These are phyloP conservation scores for Rhea pennata DNA, from an alignment of 2,113 vertebrate genomes.

Conservation along the genomic window DNA sequence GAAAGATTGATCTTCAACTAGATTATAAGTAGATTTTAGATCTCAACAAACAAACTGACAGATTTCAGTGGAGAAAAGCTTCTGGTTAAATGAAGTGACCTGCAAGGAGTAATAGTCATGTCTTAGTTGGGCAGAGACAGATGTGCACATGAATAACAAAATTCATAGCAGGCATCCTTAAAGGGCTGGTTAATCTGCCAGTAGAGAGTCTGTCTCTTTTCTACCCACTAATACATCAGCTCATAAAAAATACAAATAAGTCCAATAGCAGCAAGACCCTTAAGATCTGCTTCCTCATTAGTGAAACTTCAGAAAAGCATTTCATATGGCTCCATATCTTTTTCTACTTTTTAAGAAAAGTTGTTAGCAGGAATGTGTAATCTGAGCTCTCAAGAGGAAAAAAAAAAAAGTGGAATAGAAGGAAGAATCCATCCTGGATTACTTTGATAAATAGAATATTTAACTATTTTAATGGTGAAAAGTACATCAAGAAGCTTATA, in stretches of 20 bases:
- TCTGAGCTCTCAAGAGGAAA: neutral
- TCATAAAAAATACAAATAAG: slow-evolving; percentile 76
- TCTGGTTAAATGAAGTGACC: slow-evolving; percentile 40
- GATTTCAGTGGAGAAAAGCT: slow-evolving; percentile 31
- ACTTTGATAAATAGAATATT: neutral
- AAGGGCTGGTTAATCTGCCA: slow-evolving; percentile 71
- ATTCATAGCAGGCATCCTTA: slow-evolving; percentile 65
- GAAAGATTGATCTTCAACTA: neutral
- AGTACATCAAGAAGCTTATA: neutral
- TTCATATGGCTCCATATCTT: slow-evolving; percentile 47
- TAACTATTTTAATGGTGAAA: neutral
- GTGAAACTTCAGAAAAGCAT: slow-evolving; percentile 61
- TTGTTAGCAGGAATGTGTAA: neutral
- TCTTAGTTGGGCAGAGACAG: slow-evolving; percentile 58
- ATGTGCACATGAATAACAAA: slow-evolving; percentile 67
- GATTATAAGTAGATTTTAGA: neutral
- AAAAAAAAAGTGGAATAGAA: neutral
- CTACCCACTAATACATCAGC: slow-evolving; percentile 62
- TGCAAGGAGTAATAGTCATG: slow-evolving; percentile 46
- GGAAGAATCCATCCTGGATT: neutral
- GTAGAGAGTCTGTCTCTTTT: slow-evolving; percentile 71
- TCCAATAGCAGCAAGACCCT: slow-evolving; percentile 63
- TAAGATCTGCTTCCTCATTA: slow-evolving; percentile 70
- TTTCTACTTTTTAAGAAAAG: slow-evolving; percentile 39
- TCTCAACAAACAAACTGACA: slow-evolving; percentile 6